Conservation (phyloP, 2,888 invertebrate genomes). For the Synanthedon myopaeformis region DNA sequence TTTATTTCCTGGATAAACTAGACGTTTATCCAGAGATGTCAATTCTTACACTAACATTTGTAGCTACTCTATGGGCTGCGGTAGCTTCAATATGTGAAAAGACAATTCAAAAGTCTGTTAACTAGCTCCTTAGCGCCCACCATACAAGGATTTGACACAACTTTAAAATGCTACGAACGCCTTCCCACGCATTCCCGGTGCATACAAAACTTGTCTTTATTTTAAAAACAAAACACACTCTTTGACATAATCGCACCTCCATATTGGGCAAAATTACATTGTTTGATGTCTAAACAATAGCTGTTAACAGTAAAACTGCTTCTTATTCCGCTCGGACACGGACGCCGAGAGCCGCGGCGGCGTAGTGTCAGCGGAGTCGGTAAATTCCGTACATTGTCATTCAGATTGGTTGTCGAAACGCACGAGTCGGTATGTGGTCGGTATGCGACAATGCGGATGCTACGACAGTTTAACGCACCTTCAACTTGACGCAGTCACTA, state of each 20-base stretch:
- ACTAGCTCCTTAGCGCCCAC: too few relatives aligned
- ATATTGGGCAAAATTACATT: conserved; percentile 63
- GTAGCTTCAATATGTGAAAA: too few relatives aligned
- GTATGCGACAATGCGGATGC: conserved; percentile 60
- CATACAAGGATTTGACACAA: conserved; percentile 3
- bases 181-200: conserved; percentile 34
- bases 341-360: conserved; percentile 17
- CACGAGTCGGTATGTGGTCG: conserved; percentile 60
- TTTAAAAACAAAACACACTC: conserved; percentile 57
- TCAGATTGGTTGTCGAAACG: conserved; percentile 61
- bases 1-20: too few relatives aligned
- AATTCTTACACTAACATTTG: too few relatives aligned
- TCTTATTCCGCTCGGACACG: conserved; percentile 24
- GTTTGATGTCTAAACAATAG: conserved; percentile 61
- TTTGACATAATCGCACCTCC: conserved; percentile 63
- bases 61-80: too few relatives aligned
- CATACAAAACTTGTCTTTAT: conserved; percentile 10
- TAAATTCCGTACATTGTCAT: conserved; percentile 62
- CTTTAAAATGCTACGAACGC: conserved; percentile 37
- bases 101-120: too few relatives aligned
- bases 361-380: conserved; percentile 28
- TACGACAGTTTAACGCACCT: conserved; percentile 22
- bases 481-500: conserved; percentile 11
- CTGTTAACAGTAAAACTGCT: conserved; percentile 61
- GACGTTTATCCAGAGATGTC: too few relatives aligned